Conservation (phyloP, 2,797 vertebrate genomes). For the Adelosebastes latens region DNA sequence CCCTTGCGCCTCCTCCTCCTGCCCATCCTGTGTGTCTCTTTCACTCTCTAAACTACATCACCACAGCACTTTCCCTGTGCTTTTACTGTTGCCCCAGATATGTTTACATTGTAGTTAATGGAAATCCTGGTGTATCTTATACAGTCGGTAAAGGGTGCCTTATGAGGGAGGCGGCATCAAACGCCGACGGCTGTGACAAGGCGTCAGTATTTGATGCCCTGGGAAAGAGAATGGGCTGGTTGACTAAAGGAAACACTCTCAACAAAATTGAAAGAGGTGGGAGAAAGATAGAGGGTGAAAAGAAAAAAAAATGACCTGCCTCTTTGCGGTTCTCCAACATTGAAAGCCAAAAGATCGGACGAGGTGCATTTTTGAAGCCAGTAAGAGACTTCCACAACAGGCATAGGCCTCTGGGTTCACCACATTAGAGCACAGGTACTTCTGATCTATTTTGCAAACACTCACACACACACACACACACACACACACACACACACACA, state of each 20-base stretch:
- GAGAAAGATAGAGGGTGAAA: background rate
- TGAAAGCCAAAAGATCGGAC: slow-evolving; percentile 15
- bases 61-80: too few species aligned
- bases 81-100: too few species aligned
- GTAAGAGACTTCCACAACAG: slow-evolving; percentile 15
- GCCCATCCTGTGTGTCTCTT: too few species aligned
- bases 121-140: too few species aligned
- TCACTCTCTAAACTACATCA: too few species aligned
- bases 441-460: slow-evolving; percentile 29
- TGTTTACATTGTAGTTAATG: too few species aligned
- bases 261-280: background rate
- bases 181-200: too few species aligned
- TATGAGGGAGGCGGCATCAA: too few species aligned
- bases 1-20: too few species aligned
- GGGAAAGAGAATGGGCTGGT: too few species aligned
- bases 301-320: slow-evolving; percentile 12
- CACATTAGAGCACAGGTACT: slow-evolving; percentile 55
- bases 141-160: too few species aligned
- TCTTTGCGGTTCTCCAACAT: background rate
- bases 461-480: background rate
- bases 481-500: background rate
- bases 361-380: slow-evolving; percentile 28
- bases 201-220: too few species aligned
- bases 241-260: background rate
- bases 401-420: slow-evolving; percentile 41